These are phyloP conservation scores for Bolinopsis microptera DNA, from an alignment of 37 sponge, comb jelly and placozoan species.

Conservation along the genomic window DNA sequence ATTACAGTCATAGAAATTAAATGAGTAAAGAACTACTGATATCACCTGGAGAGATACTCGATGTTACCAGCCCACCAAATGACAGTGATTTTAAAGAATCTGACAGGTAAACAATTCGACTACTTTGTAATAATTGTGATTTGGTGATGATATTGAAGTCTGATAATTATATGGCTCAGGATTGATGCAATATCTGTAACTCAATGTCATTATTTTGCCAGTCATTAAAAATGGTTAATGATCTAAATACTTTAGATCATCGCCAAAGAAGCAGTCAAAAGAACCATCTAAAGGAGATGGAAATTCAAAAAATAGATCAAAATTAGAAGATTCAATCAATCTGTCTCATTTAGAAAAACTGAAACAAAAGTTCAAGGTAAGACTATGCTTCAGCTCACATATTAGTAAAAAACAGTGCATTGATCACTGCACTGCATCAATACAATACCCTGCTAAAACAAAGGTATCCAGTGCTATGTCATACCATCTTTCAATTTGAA, in stretches of 20 bases:
- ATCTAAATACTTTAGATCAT: too few species aligned
- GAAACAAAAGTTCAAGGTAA: conserved; percentile 83
- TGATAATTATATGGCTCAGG: not conserved
- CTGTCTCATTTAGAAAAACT: conserved; percentile 81
- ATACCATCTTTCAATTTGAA: too few species aligned
- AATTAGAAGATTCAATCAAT: conserved; percentile 81
- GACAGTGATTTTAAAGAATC: not conserved
- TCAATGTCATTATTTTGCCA: too few species aligned
- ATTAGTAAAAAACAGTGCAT: not conserved
- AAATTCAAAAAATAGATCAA: conserved; percentile 48
- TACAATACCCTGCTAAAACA: too few species aligned
- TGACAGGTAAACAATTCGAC: not conserved
- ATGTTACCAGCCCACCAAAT: not conserved
- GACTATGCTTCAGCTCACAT: not conserved
- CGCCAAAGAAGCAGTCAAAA: not conserved
- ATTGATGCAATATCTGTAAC: too few species aligned
- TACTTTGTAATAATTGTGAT: too few species aligned
- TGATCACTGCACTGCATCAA: too few species aligned
- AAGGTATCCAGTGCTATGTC: too few species aligned
- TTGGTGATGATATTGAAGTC: too few species aligned
- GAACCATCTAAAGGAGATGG: not conserved
- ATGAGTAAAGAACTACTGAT: not conserved
- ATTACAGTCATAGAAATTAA: too few species aligned
- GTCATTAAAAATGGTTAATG: too few species aligned
- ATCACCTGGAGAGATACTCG: not conserved